A percentile compares a stretch with the other conserved stretches of the same genome.
phyloP scores from a whole-genome alignment of 2,797 vertebrate species.

The Neosilurus mollespiculum region DNA sequence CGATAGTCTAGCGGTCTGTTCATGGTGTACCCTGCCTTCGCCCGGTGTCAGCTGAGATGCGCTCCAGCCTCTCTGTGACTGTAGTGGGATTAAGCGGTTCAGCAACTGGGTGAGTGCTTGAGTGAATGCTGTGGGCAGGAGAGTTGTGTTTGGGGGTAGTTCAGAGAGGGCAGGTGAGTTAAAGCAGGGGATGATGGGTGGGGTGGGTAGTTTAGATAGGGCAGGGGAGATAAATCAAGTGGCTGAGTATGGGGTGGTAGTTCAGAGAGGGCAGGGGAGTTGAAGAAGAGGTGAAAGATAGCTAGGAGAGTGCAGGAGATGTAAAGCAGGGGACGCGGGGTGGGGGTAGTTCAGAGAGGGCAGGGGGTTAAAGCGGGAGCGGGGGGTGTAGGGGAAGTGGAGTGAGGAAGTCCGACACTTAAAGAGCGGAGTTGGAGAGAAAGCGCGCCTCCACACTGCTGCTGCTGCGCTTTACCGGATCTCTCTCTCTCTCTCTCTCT shows the following conservation, averaged over 20 bases:
- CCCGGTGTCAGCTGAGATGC: no score
- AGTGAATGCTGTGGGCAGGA: background rate
- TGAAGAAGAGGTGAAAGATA: background rate
- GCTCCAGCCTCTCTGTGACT: no score
- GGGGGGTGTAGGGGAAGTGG: constrained; percentile 36
- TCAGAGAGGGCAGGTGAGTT: background rate
- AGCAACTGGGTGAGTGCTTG: no score
- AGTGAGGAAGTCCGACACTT: constrained; percentile 47
- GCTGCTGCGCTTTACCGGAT: background rate
- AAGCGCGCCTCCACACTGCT: constrained; percentile 4
- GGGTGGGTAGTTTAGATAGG: background rate
- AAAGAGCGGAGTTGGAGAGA: constrained; percentile 25
- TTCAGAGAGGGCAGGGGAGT: background rate
- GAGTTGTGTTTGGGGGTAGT: background rate
- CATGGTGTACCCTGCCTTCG: no score
- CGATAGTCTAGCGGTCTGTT: no score
- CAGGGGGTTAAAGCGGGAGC: background rate
- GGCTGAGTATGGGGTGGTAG: background rate
- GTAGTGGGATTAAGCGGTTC: no score
- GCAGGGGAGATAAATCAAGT: background rate
- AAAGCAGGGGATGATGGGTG: background rate
- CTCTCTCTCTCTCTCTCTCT: background rate
- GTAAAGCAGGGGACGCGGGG: no score
- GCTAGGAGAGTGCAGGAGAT: no score
- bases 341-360: background rate